A percentile compares a stretch with the other conserved stretches of the same genome.
Conservation (phyloP, 2,797 vertebrate genomes). For the Melanotaenia maccullochi region DNA sequence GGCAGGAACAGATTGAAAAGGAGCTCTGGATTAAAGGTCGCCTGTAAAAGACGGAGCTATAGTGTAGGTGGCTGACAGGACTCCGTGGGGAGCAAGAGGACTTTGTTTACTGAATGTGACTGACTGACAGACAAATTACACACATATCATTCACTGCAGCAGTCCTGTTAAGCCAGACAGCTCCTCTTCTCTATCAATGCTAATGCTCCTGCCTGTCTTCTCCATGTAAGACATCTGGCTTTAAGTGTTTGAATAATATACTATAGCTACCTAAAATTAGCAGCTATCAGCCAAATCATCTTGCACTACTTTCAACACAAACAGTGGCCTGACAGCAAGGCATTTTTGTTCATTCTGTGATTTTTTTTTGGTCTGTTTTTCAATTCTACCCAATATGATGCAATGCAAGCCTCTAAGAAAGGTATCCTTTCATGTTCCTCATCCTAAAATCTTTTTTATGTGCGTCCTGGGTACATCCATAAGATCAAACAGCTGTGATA, state of each 20-base stretch:
- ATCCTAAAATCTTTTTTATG: slow-evolving; percentile 62
- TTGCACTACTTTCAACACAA: slow-evolving; percentile 12
- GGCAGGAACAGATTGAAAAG: slow-evolving; percentile 91
- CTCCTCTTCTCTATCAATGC: slow-evolving; percentile 23
- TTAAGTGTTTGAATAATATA: background rate
- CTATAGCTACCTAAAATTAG: background rate
- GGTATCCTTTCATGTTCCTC: slow-evolving; percentile 65
- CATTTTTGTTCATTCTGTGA: slow-evolving; percentile 22
- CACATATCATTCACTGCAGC: slow-evolving; percentile 35
- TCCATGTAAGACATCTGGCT: background rate
- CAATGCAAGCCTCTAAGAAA: slow-evolving; percentile 43
- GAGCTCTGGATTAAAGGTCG: slow-evolving; percentile 89
- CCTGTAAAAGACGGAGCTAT: slow-evolving; percentile 79
- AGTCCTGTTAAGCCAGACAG: slow-evolving; percentile 33
- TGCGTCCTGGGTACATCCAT: slow-evolving; percentile 42
- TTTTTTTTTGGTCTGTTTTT: slow-evolving; percentile 38
- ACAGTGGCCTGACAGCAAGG: background rate
- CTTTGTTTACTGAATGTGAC: slow-evolving; percentile 48
- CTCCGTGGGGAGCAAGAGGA: slow-evolving; percentile 41
- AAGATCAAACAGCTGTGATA: slow-evolving; percentile 59
- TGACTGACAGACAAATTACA: slow-evolving; percentile 57
- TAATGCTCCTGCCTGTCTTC: slow-evolving; percentile 14
- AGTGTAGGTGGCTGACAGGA: slow-evolving; percentile 60
- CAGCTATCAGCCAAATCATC: slow-evolving; percentile 12
- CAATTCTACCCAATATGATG: slow-evolving; percentile 39